phyloP scores from a whole-genome alignment of 1,140 invertebrate species.

The Pomacea maculata region DNA sequence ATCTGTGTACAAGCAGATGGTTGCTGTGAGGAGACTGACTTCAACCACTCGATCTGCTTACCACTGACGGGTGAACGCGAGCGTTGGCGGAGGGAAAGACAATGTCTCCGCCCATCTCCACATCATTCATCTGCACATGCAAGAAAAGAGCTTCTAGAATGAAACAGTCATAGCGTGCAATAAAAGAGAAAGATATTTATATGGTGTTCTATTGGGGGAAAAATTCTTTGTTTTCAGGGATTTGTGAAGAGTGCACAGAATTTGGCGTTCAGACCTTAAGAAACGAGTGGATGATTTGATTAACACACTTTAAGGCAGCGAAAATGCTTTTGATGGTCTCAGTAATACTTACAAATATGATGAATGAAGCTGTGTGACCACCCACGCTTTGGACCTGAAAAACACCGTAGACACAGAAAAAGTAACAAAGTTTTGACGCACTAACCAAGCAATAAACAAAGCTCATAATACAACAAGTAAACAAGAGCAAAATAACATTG shows the following conservation, averaged over 20 bases:
- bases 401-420: not conserved
- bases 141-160: too few relatives aligned
- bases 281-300: too few relatives aligned
- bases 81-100: slow-evolving; percentile 14
- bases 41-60: not conserved
- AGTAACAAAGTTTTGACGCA: not conserved
- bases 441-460: not conserved
- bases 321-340: too few relatives aligned
- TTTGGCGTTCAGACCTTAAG: too few relatives aligned
- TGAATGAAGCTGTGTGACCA: not conserved
- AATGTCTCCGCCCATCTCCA: slow-evolving; percentile 22
- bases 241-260: too few relatives aligned
- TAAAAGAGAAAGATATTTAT: too few relatives aligned
- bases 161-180: too few relatives aligned
- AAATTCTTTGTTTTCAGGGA: too few relatives aligned
- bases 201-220: too few relatives aligned
- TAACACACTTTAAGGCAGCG: too few relatives aligned
- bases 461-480: not conserved
- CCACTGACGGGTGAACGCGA: not conserved
- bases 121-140: slow-evolving; percentile 12
- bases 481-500: not conserved
- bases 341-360: slow-evolving; percentile 4
- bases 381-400: slow-evolving; percentile 3
- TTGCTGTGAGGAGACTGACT: too few relatives aligned
- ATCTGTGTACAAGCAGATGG: too few relatives aligned